phyloP scores from a whole-genome alignment of 2,113 vertebrate genomes.

The Thomomys bottae region DNA sequence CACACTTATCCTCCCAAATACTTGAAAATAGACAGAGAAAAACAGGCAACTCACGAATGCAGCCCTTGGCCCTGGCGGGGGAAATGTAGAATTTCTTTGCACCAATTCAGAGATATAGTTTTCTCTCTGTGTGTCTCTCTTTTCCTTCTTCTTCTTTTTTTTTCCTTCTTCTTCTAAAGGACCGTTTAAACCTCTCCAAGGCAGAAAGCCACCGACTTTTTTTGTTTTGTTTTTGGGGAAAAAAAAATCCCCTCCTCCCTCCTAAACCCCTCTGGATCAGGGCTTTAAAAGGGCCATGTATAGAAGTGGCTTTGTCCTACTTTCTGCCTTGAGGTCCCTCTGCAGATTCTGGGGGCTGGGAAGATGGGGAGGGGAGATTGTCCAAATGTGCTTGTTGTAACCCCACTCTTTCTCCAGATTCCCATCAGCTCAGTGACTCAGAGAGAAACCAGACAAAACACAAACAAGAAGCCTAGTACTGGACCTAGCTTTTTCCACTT shows the following conservation, averaged over 20 bases:
- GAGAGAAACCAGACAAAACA: slow-evolving; percentile 36
- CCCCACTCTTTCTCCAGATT: neutral
- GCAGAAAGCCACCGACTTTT: slow-evolving; percentile 82
- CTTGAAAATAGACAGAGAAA: slow-evolving; percentile 88
- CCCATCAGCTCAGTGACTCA: slow-evolving; percentile 39
- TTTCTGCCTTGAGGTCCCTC: slow-evolving; percentile 65
- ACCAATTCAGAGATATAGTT: slow-evolving; percentile 82
- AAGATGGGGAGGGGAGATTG: slow-evolving; percentile 54
- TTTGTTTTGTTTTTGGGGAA: slow-evolving; percentile 79
- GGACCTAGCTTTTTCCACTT: neutral
- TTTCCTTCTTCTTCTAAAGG: too few relatives aligned
- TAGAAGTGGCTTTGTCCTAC: slow-evolving; percentile 78
- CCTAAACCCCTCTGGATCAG: slow-evolving; percentile 72
- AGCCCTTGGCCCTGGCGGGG: slow-evolving; percentile 82
- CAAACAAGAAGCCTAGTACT: neutral
- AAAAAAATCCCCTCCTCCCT: slow-evolving; percentile 65
- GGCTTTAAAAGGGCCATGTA: slow-evolving; percentile 76
- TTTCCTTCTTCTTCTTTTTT: neutral
- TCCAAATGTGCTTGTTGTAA: neutral
- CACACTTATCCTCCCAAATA: slow-evolving; percentile 91
- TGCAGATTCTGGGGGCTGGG: slow-evolving; percentile 70
- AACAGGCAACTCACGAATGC: slow-evolving; percentile 84
- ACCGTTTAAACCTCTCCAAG: slow-evolving; percentile 85
- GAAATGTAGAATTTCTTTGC: slow-evolving; percentile 85
- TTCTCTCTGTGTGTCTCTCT: neutral